phyloP scores from a whole-genome alignment of 2,888 invertebrate genomes.

The Microchrysa polita region DNA sequence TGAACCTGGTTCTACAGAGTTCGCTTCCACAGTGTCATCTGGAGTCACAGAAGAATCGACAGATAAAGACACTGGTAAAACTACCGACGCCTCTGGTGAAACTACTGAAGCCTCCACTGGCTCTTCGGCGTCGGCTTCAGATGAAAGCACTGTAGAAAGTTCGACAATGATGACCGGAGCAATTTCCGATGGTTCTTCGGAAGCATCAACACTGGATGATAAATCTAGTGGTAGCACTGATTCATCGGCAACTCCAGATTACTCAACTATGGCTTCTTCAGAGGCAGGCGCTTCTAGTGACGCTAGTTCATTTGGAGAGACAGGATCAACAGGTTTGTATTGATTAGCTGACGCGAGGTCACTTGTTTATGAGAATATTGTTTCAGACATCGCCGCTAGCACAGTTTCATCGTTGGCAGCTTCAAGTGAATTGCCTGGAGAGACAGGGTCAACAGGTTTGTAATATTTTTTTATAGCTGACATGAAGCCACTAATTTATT shows the following conservation, averaged over 20 bases:
- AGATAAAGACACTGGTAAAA: conserved; percentile 39
- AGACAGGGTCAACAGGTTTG: not conserved
- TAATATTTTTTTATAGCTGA: not conserved
- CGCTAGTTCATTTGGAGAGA: no score
- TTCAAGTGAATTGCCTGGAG: not conserved
- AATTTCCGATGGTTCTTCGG: not conserved
- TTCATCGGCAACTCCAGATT: not conserved
- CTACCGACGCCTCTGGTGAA: conserved; percentile 24
- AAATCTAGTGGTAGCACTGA: not conserved
- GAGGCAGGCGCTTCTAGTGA: conserved; percentile 1
- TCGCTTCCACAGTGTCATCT: conserved; percentile 48
- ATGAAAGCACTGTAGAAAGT: conserved; percentile 3
- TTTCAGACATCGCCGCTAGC: not conserved
- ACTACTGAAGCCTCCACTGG: not conserved
- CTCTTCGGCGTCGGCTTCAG: not conserved
- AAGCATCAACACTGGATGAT: not conserved
- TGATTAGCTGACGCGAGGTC: not conserved
- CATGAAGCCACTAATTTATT: not conserved
- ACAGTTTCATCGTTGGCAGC: not conserved
- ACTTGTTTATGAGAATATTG: not conserved
- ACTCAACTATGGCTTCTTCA: not conserved
- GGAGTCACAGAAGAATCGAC: conserved; percentile 28
- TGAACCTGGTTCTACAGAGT: conserved; percentile 54
- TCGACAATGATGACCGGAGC: not conserved
- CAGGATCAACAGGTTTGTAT: not conserved